phyloP scores from a whole-genome alignment of 2,888 invertebrate genomes.

The Xylocampa areola region DNA sequence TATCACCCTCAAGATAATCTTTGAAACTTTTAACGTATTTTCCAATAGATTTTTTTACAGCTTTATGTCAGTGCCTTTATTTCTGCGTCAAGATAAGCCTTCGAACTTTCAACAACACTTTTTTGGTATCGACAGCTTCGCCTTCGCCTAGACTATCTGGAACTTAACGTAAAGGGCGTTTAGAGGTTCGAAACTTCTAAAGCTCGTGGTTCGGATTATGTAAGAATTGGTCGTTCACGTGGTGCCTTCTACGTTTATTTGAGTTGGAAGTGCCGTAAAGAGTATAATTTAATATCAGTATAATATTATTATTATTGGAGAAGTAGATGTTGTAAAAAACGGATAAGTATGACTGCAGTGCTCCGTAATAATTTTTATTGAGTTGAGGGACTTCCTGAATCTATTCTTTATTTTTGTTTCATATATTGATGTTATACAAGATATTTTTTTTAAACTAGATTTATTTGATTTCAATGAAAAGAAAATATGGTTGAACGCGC shows the following conservation, averaged over 20 bases:
- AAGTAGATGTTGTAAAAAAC: neutral
- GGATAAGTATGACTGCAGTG: neutral
- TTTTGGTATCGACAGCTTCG: slow-evolving; percentile 8
- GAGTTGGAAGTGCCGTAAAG: slow-evolving; percentile 14
- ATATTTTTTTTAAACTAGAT: too few species aligned
- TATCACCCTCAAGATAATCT: neutral
- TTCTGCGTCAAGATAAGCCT: neutral
- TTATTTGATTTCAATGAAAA: too few species aligned
- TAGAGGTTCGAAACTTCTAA: slow-evolving; percentile 8
- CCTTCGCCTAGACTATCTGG: slow-evolving; percentile 5
- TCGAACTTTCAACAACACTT: slow-evolving; percentile 5
- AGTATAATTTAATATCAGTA: slow-evolving; percentile 13
- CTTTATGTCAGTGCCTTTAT: neutral
- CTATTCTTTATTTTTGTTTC: too few species aligned
- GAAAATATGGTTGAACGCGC: too few species aligned
- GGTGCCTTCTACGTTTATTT: slow-evolving; percentile 20
- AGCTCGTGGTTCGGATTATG: slow-evolving; percentile 15
- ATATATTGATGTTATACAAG: too few species aligned
- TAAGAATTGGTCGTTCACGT: slow-evolving; percentile 16
- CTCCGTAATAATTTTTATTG: neutral
- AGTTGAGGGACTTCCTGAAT: too few species aligned
- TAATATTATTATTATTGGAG: slow-evolving; percentile 1
- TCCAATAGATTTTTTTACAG: neutral
- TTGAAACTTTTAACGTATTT: slow-evolving; percentile 4
- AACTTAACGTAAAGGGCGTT: slow-evolving; percentile 10